Base-by-base conservation (phyloP, 2,888 invertebrate species). In the Morpho helenor region DNA sequence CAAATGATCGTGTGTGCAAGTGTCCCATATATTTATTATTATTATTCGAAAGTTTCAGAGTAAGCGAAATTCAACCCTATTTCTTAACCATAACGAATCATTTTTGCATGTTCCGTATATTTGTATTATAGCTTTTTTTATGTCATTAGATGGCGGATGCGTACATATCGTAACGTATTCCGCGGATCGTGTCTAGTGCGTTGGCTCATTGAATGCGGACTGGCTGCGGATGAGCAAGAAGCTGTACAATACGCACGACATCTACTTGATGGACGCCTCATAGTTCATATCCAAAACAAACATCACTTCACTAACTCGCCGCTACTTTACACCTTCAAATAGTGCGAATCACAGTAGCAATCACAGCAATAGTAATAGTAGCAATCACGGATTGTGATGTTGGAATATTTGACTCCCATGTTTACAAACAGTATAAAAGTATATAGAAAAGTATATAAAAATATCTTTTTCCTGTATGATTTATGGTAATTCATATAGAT, bases 261-360 rank as follows among this genome's bases (percentile, higher is more conserved):
- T 75, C 91, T 98, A 50, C 91, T 98, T 23, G 94, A 96, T 75
- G 97, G 97, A 8, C 92, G 97, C 53, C 95, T 98, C 46, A 91
- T 98, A 59, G 92, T 94, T 56, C 98, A 98, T 80, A 92, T 98
- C 50, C 94, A 95, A 74, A 93, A 94, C 70, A 93, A 95, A 5
- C 95, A 97, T 77, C 96, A 97, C 81, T 98, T 98, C 84, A 93
- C 94, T 71, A 96, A 98, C 82, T 93, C 94, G 64, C 94, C 94
- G 73, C 91, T 96, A 63, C 92, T 98, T 10, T 98, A 97, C 76
- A 94, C 93, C 16, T 97, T 98, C 77, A 82, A 82, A 45, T 90
- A 53, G 40, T 16, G 43, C n/a, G 6, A 22, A 7, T n/a, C 8
- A 49, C 8, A 42, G 8, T 42, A 7, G 7, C 7, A 42, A 42